Percentiles rank a stretch among this genome's conserved stretches.
These are phyloP conservation scores for Cheilosia soror DNA, from an alignment of 2,888 invertebrate species.

Conservation along the genomic window DNA sequence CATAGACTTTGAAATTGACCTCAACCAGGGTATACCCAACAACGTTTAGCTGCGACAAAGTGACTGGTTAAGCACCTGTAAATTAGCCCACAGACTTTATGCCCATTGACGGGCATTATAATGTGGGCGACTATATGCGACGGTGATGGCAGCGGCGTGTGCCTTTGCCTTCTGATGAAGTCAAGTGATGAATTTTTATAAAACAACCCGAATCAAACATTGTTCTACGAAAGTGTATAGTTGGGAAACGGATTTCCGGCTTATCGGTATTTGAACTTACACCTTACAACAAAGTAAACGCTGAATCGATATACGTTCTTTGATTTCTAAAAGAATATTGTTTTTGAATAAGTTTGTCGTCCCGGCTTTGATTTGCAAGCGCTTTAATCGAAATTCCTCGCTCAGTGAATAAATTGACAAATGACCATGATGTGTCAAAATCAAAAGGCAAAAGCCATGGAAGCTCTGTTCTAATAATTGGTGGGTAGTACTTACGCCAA, in stretches of 20 bases:
- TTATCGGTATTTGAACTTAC: constrained; percentile 33
- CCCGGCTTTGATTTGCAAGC: too few species aligned
- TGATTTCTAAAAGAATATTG: not conserved
- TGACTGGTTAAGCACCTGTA: constrained; percentile 57
- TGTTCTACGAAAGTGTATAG: constrained; percentile 1
- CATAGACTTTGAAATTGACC: constrained; percentile 41
- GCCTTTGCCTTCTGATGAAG: constrained; percentile 51
- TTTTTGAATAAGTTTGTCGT: too few species aligned
- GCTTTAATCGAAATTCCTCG: too few species aligned
- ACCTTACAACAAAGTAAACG: not conserved
- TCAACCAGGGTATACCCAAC: constrained; percentile 25
- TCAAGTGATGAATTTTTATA: constrained; percentile 46
- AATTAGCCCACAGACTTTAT: constrained; percentile 53
- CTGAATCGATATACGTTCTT: too few species aligned
- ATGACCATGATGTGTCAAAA: too few species aligned
- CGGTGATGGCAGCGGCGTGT: constrained; percentile 34
- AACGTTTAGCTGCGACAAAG: not conserved
- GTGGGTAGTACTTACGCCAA: too few species aligned
- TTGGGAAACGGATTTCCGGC: constrained; percentile 68
- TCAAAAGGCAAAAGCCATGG: too few species aligned
- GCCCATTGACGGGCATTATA: not conserved
- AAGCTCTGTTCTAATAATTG: too few species aligned
- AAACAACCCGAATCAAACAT: constrained; percentile 2
- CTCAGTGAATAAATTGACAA: too few species aligned
- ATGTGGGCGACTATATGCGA: constrained; percentile 32